Conservation (phyloP, 2,113 vertebrate genomes). For the Dasyprocta punctata region DNA sequence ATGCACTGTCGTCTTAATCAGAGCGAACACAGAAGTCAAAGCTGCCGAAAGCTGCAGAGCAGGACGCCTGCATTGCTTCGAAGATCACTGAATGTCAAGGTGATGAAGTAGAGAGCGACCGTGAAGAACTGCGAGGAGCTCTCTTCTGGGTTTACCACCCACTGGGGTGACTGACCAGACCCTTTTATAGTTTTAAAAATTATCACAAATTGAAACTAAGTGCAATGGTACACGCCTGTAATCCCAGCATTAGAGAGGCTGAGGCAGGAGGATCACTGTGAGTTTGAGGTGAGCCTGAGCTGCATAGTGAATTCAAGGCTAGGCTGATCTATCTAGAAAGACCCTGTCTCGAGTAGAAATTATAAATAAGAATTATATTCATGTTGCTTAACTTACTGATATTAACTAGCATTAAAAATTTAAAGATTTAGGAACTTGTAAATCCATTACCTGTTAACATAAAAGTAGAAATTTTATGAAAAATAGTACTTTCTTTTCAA, state of each 20-base stretch:
- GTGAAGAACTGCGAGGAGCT: not conserved
- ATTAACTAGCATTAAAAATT: conserved; percentile 15
- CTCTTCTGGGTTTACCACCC: not conserved
- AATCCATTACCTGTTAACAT: not conserved
- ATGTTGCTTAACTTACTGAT: conserved; percentile 1
- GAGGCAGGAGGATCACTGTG: not conserved
- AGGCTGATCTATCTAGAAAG: not conserved
- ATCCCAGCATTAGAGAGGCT: not conserved
- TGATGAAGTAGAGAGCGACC: not conserved
- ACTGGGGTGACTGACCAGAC: not conserved
- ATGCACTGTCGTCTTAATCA: not conserved
- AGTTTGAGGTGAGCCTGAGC: not conserved
- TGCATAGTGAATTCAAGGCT: not conserved
- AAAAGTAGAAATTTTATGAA: not conserved
- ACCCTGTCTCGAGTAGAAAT: not conserved
- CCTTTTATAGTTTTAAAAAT: not conserved
- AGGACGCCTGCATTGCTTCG: not conserved
- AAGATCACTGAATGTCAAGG: not conserved
- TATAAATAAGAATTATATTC: not conserved
- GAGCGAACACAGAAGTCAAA: not conserved
- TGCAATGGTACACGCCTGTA: not conserved
- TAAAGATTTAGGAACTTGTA: not conserved
- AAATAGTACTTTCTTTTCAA: not conserved
- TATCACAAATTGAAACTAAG: not conserved
- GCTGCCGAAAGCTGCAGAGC: not conserved